Percentiles rank a stretch among this genome's conserved stretches.
Evolutionary conservation across 1,140 invertebrate species (phyloP).

Genomic region (Globodera rostochiensis): DNA sequence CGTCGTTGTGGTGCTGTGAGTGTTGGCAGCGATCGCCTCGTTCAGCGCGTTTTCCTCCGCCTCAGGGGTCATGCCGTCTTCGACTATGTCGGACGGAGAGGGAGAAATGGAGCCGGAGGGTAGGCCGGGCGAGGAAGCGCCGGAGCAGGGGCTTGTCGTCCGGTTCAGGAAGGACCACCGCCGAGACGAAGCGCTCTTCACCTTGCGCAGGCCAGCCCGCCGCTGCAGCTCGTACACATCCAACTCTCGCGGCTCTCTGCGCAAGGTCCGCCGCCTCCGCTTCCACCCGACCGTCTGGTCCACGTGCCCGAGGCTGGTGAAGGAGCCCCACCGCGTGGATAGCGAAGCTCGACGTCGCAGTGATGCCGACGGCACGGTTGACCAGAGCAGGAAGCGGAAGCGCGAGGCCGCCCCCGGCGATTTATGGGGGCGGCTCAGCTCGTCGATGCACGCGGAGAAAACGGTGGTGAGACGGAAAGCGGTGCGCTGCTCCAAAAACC

Average conservation of each 20-base stretch:
- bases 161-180: not conserved
- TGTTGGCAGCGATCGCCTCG: not conserved
- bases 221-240: constrained; percentile 8
- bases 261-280: constrained; percentile 8
- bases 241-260: constrained; percentile 9
- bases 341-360: not conserved
- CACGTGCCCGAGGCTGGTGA: constrained; percentile 7
- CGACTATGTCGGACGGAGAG: not conserved
- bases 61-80: not conserved
- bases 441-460: constrained; percentile 35
- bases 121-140: not conserved
- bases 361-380: not conserved
- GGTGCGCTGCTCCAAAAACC: constrained; percentile 28
- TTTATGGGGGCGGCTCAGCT: constrained; percentile 6
- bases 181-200: not conserved
- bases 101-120: not conserved
- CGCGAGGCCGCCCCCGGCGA: constrained; percentile 1
- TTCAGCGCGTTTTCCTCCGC: not conserved
- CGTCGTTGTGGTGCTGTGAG: not conserved
- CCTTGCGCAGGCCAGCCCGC: not conserved
- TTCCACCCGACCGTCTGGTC: constrained; percentile 19
- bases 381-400: not conserved
- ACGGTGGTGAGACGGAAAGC: constrained; percentile 28
- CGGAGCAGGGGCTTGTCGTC: not conserved
- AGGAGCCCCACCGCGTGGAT: constrained; percentile 13